Evolutionary conservation across 2,113 vertebrate genomes (phyloP), one percentile per base, ranked within the genome.

Genomic region (Takifugu flavidus): DNA sequence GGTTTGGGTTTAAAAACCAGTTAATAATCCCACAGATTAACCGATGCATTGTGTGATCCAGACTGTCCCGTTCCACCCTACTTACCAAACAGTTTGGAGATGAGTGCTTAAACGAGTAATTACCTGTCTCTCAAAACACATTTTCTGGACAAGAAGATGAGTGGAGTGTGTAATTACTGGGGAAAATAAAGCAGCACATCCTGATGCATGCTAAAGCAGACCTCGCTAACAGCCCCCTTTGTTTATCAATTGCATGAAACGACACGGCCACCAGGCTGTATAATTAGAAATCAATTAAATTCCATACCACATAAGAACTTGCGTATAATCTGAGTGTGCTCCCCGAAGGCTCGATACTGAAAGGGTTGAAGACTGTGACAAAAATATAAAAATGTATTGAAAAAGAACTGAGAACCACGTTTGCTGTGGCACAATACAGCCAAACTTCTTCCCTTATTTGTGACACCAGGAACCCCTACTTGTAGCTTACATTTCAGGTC

Each of bases 271-370:
- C 56, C 49, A n/a, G 52, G 14, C 54, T 49, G 13, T 67, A 63
- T 76, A 78, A 83, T 83, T 82, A 83, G 67, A 77, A 79, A 85
- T 79, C 75, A 82, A 82, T 80, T 78, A 74, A 72, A 82, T 69
- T 80, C 69, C 54, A 56, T 65, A 80, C 76, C 70, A 72, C 59
- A 67, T 71, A 70, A 72, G 54, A 28, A 13, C 54, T 77, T 52
- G 61, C 49, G 10, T 54, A 67, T 67, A 51, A 62, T 65, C 51
- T 25, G 20, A 71, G 65, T 50, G 53, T 26, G 20, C 53, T 60
- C 10, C 55, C 46, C 4, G 1, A 28, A 25, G 59, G 63, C 54
- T 52, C 4, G 51, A 45, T 34, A 52, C 5, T 47, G 51, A 53
- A 42, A 64, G 49, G 15, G 59, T 57, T 25, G 52, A 70, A 56